Base-by-base conservation (phyloP, 1,140 invertebrate species). In the Zaprionus vittiger region DNA sequence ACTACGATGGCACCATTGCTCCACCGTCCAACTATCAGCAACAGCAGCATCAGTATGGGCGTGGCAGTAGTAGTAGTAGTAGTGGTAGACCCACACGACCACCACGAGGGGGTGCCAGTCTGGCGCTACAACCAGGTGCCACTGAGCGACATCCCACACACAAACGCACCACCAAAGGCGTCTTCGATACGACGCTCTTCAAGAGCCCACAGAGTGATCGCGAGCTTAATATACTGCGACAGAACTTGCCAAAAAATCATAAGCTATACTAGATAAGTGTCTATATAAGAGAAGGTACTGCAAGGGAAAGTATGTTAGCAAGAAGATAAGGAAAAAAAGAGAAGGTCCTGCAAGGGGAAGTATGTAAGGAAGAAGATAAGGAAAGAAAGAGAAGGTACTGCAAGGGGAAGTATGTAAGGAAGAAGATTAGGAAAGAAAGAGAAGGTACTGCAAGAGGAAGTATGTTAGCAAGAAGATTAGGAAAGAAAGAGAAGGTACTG, bases 181-280 rank as follows among this genome's bases (percentile, higher is more conserved):
- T 92, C n/a, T 91, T 91, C 9, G 87, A 92, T 22, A 92, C 91
- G n/a, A 92, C 91, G 26, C 65, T 86, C 31, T 92, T 92, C 44
- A 92, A 92, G 65, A 91, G 75, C 28, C 91, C 91, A 0, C 73
- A 71, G 17, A 89, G 67, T 60, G 84, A 92, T 61, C 26, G 76
- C 5, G 80, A 91, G 24, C 68, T 91, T 1, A 65, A 74, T 17
- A 55, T 69, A 9, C 54, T 85, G 41, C 77, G 78, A 47, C 83
- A 77, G 61, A 87, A 74, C 76, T 91, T 92, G 81, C 91, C 91
- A 80, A 92, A 92, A 91, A 92, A 92, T 75, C 91, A 92, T 65
- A 92, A 92, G 83, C 67, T 92, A 61, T 91, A 82, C 68, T 91
- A 76, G 74, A 22, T 61, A 52, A 38, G 44, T 1, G 24, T 20